Base-by-base conservation (phyloP, 1,140 invertebrate genomes). In the Apis dorsata region DNA sequence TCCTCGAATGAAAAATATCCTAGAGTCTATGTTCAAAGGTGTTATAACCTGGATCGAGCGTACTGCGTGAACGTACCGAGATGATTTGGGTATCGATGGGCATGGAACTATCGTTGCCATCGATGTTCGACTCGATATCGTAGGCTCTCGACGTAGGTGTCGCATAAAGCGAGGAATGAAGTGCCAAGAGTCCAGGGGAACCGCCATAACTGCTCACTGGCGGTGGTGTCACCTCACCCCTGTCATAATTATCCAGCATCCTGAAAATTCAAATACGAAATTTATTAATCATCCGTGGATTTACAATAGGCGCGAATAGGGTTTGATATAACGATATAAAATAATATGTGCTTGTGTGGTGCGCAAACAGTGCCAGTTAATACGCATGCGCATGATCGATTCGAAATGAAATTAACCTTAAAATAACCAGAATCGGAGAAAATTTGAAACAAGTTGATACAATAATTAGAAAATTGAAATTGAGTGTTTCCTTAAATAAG, bases 171-270 rank as follows among this genome's bases (percentile, higher is more conserved):
- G 93, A 93, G 24, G 93, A 93, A 86, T 94, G 93, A 71, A 94
- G 91, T 19, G 93, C 91, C 83, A 94, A 83, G 75, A 94, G 91
- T 68, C 93, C 93, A 19, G 93, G 91, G 1, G 93, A 93, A 73
- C 92, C 90, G 77, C 91, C 93, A 87, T 94, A 94, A 84, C 92
- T 93, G 84, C 90, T 92, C 44, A 93, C 91, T 71, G 92, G 90
- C 65, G 93, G 92, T 77, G 93, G 93, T 90, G 93, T 94, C 90
- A 93, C 89, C 89, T 94, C 93, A 86, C 93, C 91, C 86, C 93
- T 91, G 85, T 94, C 93, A 91, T 94, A 94, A 91, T 91, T 93
- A 88, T 94, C 93, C 91, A 94, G 89, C 93, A 94, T 94, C 81
- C 93, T 94, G 84, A 28, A 92, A 91, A 83, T 66, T 8, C 21